Conservation (phyloP, 2,888 invertebrate genomes). For the Drosophila engyochracea region DNA sequence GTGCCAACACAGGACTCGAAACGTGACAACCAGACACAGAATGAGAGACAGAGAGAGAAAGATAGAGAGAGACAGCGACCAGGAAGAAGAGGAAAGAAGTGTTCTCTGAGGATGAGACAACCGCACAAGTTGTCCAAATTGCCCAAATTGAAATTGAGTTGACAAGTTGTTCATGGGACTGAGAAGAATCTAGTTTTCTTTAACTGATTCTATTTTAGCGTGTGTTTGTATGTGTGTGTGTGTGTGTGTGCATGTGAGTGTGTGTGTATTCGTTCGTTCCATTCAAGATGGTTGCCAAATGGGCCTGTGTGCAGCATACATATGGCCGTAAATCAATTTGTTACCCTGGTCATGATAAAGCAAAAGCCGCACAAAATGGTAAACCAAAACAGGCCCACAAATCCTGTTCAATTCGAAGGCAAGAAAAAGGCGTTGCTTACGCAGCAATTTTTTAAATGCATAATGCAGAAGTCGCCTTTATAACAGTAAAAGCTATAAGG, state of each 20-base stretch:
- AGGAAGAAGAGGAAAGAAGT: background rate
- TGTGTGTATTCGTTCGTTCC: background rate
- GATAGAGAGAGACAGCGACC: constrained; percentile 4
- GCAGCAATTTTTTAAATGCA: constrained; percentile 75
- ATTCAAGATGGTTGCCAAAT: constrained; percentile 6
- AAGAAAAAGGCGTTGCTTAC: constrained; percentile 64
- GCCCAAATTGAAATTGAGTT: constrained; percentile 82
- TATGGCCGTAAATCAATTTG: constrained; percentile 73
- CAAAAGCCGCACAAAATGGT: constrained; percentile 46
- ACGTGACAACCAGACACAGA: constrained; percentile 56
- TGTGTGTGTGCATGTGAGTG: background rate
- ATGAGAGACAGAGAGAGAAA: constrained; percentile 5
- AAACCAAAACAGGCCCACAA: constrained; percentile 65
- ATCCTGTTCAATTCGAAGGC: constrained; percentile 22
- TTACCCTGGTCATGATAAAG: constrained; percentile 43
- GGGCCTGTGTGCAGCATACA: constrained; percentile 15
- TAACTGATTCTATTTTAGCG: constrained; percentile 1
- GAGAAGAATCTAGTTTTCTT: constrained; percentile 33
- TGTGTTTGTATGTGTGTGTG: background rate
- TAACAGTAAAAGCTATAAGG: constrained; percentile 1
- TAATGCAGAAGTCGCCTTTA: constrained; percentile 50
- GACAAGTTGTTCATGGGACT: constrained; percentile 71
- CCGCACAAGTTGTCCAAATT: constrained; percentile 80
- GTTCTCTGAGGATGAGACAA: constrained; percentile 47
- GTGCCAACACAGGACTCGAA: constrained; percentile 71